These are phyloP conservation scores for Dryobotodes eremita DNA, from an alignment of 2,888 invertebrate genomes.

Conservation along the genomic window DNA sequence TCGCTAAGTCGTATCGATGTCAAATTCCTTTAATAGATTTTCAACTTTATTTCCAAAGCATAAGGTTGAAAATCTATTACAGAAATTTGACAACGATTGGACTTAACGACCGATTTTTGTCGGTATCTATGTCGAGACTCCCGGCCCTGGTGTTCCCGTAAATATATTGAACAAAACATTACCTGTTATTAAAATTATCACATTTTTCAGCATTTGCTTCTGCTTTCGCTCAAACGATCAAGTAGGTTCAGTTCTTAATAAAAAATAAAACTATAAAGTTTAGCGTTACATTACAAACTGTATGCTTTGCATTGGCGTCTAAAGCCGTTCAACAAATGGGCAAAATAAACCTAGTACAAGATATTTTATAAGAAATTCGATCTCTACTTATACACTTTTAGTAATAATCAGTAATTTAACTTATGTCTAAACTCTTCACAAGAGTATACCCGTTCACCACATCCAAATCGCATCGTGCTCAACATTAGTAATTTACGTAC, in stretches of 20 bases:
- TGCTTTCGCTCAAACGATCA: slow-evolving; percentile 57
- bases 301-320: slow-evolving; percentile 62
- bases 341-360: slow-evolving; percentile 53
- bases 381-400: slow-evolving; percentile 67
- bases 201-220: slow-evolving; percentile 25
- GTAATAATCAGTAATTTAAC: slow-evolving; percentile 67
- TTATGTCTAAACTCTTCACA: slow-evolving; percentile 77
- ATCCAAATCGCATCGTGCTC: slow-evolving; percentile 78
- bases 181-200: slow-evolving; percentile 48
- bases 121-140: too few species aligned
- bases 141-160: slow-evolving; percentile 16
- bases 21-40: too few species aligned
- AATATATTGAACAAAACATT: slow-evolving; percentile 31
- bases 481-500: slow-evolving; percentile 39
- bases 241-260: slow-evolving; percentile 29
- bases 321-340: slow-evolving; percentile 45
- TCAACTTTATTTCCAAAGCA: too few species aligned
- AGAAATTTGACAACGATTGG: too few species aligned
- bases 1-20: too few species aligned
- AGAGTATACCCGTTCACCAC: slow-evolving; percentile 82
- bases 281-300: slow-evolving; percentile 63
- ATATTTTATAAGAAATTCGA: slow-evolving; percentile 68
- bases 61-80: too few species aligned
- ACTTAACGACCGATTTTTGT: too few species aligned
- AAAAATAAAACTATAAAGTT: slow-evolving; percentile 66